Percentiles rank a stretch among this genome's conserved stretches.
Evolutionary conservation across 1,140 invertebrate genomes (phyloP).

Genomic region (Hermetia illucens): DNA sequence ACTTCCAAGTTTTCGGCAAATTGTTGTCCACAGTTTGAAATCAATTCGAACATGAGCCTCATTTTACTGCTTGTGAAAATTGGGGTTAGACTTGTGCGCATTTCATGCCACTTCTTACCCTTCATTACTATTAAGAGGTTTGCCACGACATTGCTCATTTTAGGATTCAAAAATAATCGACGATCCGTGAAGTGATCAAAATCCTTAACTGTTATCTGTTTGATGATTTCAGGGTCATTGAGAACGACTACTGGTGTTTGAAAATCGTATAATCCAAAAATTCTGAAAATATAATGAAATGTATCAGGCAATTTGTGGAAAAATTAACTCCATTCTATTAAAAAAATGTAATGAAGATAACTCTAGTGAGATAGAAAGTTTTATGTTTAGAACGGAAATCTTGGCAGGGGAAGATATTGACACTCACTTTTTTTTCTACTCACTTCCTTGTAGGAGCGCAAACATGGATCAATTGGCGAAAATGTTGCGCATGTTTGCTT

Average conservation of each 20-base stretch:
- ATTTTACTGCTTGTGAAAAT: conserved; percentile 33
- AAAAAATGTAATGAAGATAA: no score
- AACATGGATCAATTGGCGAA: no score
- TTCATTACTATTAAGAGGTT: conserved; percentile 7
- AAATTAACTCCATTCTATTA: no score
- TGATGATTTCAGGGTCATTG: neutral
- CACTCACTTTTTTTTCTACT: no score
- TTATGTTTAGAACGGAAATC: no score
- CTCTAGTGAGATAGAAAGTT: no score
- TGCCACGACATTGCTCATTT: neutral
- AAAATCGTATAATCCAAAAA: neutral
- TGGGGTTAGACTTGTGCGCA: conserved; percentile 27
- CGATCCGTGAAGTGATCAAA: neutral
- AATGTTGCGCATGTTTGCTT: no score
- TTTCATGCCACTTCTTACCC: conserved; percentile 35
- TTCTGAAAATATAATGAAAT: no score
- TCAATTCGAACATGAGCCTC: conserved; percentile 24
- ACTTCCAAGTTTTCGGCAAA: no score
- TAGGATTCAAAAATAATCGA: neutral
- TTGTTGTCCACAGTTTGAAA: conserved; percentile 6
- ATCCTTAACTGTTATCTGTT: neutral
- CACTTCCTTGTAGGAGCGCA: no score
- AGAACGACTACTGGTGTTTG: neutral
- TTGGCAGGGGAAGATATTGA: no score
- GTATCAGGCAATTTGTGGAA: no score